Evolutionary conservation across 2,113 vertebrate genomes (phyloP), one percentile per base, ranked within the genome.

Genomic region (Anguilla rostrata): DNA sequence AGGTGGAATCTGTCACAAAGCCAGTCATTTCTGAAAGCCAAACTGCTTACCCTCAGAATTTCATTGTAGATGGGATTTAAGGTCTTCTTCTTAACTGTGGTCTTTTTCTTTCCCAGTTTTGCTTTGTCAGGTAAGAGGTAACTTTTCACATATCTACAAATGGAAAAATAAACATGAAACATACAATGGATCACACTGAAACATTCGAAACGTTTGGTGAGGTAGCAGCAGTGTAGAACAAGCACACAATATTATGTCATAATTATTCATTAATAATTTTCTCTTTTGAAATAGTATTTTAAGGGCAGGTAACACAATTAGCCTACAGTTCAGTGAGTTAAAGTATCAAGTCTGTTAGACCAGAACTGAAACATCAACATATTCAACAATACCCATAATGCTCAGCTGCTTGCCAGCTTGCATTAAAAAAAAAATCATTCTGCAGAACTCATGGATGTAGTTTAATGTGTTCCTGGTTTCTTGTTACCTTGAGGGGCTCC

Each of bases 31-130:
- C 66, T 29, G n/a, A 75, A 75, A 75, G 20, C 26, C 1, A 75
- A 84, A 1, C 39, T n/a, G 40, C 87, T 87, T 91, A 99, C 98
- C 95, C 94, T 87, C 15, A 99, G 87, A 84, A 99, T 97, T 93
- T 99, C 98, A 78, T 98, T 99, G 85, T 95, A 99, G 85, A 96
- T 95, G 16, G 98, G 98, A 93, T 97, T 97, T 83, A 97, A 89
- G 0, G 96, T 98, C 91, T 97, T 99, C 93, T 98, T 99, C 90
- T 96, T 96, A n/a, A 99, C 95, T 0, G 94, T 89, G 0, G 97
- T 99, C 94, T 99, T 99, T 91, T 95, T 97, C 93, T 99, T 99
- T 87, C 98, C 97, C 91, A 98, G 87, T 87, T 96, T 98, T 66
- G 96, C 94, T 90, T 97, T 98, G 85, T 99, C 97, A 88, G 98